Evolutionary conservation across 2,113 vertebrate species (phyloP), one percentile per base, ranked within the genome.

Genomic region (Nothoprocta perdicaria): DNA sequence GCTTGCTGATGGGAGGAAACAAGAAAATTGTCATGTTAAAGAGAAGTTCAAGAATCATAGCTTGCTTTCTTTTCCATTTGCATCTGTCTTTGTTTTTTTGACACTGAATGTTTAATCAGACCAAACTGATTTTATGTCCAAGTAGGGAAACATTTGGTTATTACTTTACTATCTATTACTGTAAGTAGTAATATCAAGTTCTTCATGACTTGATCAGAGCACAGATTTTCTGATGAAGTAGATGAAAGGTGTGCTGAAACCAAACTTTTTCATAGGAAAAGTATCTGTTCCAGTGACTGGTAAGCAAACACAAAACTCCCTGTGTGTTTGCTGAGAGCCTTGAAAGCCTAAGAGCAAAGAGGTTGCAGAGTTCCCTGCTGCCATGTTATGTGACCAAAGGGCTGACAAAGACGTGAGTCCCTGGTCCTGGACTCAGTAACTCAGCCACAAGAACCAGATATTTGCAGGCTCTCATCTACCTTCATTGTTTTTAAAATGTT

Each of bases 1-100:
- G 38, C 75, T 73, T 84, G 35, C 41, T 71, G 82, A 86, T 67
- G 41, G 78, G 71, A 21, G 60, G 22, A 79, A 84, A 80, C 77
- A 48, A 71, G 11, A 26, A 84, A 67, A 68, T 81, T 58, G 9
- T 63, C 9, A 22, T 72, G 45, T 84, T 45, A 78, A 69, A 80
- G 19, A 43, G 40, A 66, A 84, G 7, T 19, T 48, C 72, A 9
- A 3, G 14, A 61, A 12, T 31, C 19, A 14, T 40, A 58, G 53
- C 19, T 84, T 76, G 58, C 1, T 60, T 66, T 29, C 23, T 5
- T 73, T 84, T 86, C 12, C 62, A 31, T 57, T 75, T 38, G 31
- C 26, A 78, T 80, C 69, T 63, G 21, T 23, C 24, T 8, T 53
- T 72, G 69, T 80, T 62, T 79, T 38, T 38, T n/a, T 68, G 13